These are phyloP conservation scores for Dromococcyx pavoninus DNA, from an alignment of 2,797 vertebrate genomes.

Conservation along the genomic window DNA sequence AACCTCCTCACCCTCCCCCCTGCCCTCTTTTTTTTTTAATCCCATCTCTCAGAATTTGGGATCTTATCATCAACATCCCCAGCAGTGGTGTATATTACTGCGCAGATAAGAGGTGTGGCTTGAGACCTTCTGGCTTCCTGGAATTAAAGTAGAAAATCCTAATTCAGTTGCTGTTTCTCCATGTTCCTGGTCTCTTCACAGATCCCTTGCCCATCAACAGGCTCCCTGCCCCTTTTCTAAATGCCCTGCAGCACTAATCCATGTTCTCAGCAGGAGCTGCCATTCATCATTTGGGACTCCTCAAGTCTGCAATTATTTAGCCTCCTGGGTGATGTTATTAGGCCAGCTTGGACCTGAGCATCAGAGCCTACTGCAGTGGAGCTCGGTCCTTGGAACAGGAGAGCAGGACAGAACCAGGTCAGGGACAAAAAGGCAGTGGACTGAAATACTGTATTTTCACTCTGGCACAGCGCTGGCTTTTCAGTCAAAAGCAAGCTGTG, in stretches of 20 bases:
- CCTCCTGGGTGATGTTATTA: conserved; percentile 27
- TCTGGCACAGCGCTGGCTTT: neutral
- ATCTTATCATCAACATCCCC: neutral
- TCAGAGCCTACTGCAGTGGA: neutral
- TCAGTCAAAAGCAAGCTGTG: neutral
- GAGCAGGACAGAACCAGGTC: neutral
- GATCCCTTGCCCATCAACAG: neutral
- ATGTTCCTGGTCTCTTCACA: neutral
- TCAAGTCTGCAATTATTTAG: neutral
- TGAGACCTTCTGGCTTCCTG: conserved; percentile 21
- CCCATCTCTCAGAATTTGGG: neutral
- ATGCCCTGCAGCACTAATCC: conserved; percentile 43
- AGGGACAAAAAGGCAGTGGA: neutral
- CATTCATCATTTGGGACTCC: conserved; percentile 26
- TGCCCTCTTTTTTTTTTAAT: neutral
- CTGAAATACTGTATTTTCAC: neutral
- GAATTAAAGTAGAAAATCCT: conserved; percentile 30
- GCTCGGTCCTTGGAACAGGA: neutral
- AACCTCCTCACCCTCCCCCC: neutral
- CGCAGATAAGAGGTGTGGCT: neutral
- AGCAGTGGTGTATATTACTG: neutral
- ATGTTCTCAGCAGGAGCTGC: conserved; percentile 39
- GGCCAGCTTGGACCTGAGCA: conserved; percentile 17
- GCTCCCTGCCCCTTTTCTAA: conserved; percentile 2
- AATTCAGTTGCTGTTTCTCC: neutral